phyloP scores from a whole-genome alignment of 2,888 invertebrate genomes.

The Cantharis flavilabris region DNA sequence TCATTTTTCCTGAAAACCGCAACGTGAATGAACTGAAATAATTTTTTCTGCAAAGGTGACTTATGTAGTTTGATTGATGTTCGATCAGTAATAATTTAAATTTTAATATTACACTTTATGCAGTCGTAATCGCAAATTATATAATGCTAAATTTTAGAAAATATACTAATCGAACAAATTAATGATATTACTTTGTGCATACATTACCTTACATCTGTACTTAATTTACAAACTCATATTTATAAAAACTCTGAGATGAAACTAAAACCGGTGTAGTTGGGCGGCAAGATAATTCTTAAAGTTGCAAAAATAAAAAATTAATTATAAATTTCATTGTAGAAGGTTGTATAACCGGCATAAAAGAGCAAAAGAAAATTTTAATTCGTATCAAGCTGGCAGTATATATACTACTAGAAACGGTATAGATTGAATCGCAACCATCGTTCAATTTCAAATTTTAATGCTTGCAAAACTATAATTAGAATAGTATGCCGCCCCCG shows the following conservation, averaged over 20 bases:
- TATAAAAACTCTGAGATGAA: not conserved
- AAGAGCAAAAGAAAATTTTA: not conserved
- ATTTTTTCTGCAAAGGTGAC: too few relatives aligned
- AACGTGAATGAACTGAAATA: too few relatives aligned
- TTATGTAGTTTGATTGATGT: too few relatives aligned
- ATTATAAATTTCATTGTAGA: not conserved
- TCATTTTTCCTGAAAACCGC: too few relatives aligned
- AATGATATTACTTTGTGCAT: not conserved
- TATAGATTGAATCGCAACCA: not conserved
- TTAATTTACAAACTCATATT: not conserved
- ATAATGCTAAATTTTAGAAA: not conserved
- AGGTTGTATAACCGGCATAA: not conserved
- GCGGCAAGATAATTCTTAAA: not conserved
- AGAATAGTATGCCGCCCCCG: not conserved
- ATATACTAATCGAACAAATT: not conserved
- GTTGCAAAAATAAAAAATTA: not conserved
- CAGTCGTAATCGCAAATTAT: not conserved
- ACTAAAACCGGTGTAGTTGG: not conserved
- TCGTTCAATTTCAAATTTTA: not conserved
- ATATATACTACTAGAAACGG: not conserved
- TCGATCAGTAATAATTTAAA: not conserved
- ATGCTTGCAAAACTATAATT: not conserved
- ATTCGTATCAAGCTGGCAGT: not conserved
- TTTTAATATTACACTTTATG: not conserved
- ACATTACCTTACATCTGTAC: not conserved